Evolutionary conservation across 2,113 vertebrate genomes (phyloP), one percentile per base, ranked within the genome.

Genomic region (Petromus typicus): DNA sequence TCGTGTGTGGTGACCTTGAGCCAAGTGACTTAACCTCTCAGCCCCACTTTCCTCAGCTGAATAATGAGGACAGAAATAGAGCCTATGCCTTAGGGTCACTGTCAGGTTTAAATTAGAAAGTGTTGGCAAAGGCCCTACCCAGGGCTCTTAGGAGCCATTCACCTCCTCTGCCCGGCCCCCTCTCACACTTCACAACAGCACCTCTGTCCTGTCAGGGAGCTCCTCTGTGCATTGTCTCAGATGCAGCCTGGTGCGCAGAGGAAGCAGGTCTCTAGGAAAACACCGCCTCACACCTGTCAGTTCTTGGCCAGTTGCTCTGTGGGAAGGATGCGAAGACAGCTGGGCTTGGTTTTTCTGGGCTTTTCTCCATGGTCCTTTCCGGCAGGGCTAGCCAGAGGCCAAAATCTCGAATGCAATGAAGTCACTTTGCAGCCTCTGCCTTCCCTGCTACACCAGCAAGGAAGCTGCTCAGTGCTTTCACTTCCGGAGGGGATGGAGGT

Each of bases 321-420:
- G 9, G 94, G 85, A 95, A 95, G 95, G 96, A 97, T 96, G 90
- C 16, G 0, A 56, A 96, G 94, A 97, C 95, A 97, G 96, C 97
- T 97, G 97, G 92, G 85, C 67, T 96, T 71, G 92, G 95, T 81
- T 96, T 95, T 95, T 94, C 96, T 97, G 95, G 96, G 97, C 97
- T 95, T 94, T 95, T 94, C 96, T 97, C 96, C 95, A 95, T 57
- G 61, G 86, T 90, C 88, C 73, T 95, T 97, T 97, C 97, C 67
- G 71, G 96, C 91, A 95, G 91, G 93, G 96, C 94, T 95, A 96
- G 96, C 96, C 97, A 97, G 94, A 96, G 92, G 95, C 94, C 96
- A 93, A 69, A 87, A 81, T 79, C 82, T 73, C 86, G 81, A 93
- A 64, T 25, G 2, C n/a, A 7, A 64, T 22, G 45, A 71, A 84